Conservation (phyloP, 2,888 invertebrate genomes). For the Agriotes lineatus region DNA sequence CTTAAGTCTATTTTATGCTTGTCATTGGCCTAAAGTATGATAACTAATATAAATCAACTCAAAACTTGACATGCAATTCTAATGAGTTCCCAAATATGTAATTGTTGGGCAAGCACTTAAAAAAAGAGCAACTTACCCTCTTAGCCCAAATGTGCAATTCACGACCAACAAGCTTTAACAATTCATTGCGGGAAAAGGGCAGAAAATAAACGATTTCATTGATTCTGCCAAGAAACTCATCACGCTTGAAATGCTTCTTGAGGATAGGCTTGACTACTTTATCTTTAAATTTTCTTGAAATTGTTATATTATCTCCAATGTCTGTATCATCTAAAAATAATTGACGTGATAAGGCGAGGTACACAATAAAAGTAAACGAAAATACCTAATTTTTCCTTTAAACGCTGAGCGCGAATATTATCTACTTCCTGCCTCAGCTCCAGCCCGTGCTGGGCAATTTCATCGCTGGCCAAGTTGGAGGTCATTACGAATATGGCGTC, state of each 20-base stretch:
- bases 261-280: constrained; percentile 87
- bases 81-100: too few relatives aligned
- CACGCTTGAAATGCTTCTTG: constrained; percentile 86
- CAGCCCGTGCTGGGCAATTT: constrained; percentile 87
- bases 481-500: constrained; percentile 95
- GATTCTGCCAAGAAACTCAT: constrained; percentile 93
- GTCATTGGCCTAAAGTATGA: constrained; percentile 69
- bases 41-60: not conserved
- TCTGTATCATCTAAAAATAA: constrained; percentile 61
- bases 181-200: constrained; percentile 87
- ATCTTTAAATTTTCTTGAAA: constrained; percentile 87
- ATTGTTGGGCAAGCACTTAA: too few relatives aligned
- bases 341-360: not conserved
- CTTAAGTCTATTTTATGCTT: constrained; percentile 82
- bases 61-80: too few relatives aligned
- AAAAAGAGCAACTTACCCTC: constrained; percentile 70
- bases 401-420: constrained; percentile 61
- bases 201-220: constrained; percentile 95
- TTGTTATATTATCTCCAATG: constrained; percentile 70
- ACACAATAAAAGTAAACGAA: not conserved
- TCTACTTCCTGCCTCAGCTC: constrained; percentile 83
- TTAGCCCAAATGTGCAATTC: constrained; percentile 86
- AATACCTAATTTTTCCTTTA: constrained; percentile 52
- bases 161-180: constrained; percentile 80
- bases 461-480: constrained; percentile 90